A percentile compares a stretch with the other conserved stretches of the same genome.
These are phyloP conservation scores for Tipula unca DNA, from an alignment of 2,888 invertebrate species.

Conservation along the genomic window DNA sequence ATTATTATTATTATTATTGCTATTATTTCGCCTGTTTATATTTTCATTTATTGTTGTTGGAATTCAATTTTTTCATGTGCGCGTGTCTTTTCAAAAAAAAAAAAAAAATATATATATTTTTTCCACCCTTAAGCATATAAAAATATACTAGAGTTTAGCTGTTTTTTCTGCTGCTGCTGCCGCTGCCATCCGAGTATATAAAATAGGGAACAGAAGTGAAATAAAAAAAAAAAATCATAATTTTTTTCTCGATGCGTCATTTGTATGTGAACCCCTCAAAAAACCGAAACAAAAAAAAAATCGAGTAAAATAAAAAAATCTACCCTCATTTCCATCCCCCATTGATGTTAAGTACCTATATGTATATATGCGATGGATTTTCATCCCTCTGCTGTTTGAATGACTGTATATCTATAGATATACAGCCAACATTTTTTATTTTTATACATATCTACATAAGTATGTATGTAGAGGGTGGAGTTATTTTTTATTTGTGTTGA, in stretches of 20 bases:
- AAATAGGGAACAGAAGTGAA: not conserved
- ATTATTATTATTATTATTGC: not conserved
- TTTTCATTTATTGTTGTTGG: not conserved
- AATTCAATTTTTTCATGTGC: not conserved
- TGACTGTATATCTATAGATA: not conserved
- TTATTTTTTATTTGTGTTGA: not conserved
- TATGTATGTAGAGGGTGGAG: not conserved
- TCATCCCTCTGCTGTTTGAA: not conserved
- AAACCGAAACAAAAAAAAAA: not conserved
- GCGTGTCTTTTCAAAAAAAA: not conserved
- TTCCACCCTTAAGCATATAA: slow-evolving; percentile 2
- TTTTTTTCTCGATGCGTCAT: slow-evolving; percentile 17
- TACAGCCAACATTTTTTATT: not conserved
- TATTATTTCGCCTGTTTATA: slow-evolving; percentile 4
- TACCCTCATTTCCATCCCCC: not conserved
- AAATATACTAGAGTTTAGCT: slow-evolving; percentile 1
- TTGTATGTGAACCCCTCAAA: slow-evolving; percentile 18
- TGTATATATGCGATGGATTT: not conserved
- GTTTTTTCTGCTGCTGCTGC: not conserved
- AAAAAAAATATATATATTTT: not conserved
- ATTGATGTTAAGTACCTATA: not conserved
- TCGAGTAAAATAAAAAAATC: not conserved
- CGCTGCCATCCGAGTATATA: slow-evolving; percentile 2
- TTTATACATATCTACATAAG: too few species aligned
- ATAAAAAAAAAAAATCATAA: not conserved